Evolutionary conservation across 2,797 vertebrate genomes (phyloP), one percentile per base, ranked within the genome.

Genomic region (Acipenser oxyrinchus): DNA sequence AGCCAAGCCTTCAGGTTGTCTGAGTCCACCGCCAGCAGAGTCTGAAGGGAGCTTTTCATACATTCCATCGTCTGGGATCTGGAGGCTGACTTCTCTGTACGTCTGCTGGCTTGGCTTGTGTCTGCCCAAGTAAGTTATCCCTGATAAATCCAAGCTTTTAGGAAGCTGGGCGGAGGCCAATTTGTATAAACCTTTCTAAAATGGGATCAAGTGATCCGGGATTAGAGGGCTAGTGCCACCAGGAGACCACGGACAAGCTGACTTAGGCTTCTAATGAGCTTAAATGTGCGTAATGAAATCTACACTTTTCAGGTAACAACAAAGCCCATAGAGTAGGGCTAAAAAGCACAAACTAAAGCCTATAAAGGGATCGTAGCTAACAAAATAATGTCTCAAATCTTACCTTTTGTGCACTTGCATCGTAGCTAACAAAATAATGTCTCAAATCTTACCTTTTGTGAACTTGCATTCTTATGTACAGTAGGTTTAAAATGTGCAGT

Each of bases 41-140:
- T 70, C 52, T 55, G 51, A 58, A 87, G 3, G 60, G 77, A 75
- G 6, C 66, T 65, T 70, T 76, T 83, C n/a, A 79, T 5, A 3
- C 55, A 62, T 6, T 83, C 84, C 78, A 77, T 76, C 81, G 51
- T 62, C 0, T 69, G 15, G 7, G 71, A 74, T 10, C 65, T 78
- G 0, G 78, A 74, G 15, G 50, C 0, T 70, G 77, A 1, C 70
- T 67, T 53, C 74, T 69, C 2, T 79, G 74, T 0, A 77, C 83
- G 23, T 64, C 72, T 3, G 48, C 64, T 68, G 85, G 84, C 69
- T 87, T 84, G 49, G 82, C 82, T 1, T 72, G 76, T 13, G 72
- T 69, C 4, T 82, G 81, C 66, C 89, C 68, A 65, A 89, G 82
- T 52, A 87, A 82, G 64, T 89, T 85, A 50, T 89, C 87, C 89